phyloP scores from a whole-genome alignment of 2,888 invertebrate species.

The Nycteola revayana region DNA sequence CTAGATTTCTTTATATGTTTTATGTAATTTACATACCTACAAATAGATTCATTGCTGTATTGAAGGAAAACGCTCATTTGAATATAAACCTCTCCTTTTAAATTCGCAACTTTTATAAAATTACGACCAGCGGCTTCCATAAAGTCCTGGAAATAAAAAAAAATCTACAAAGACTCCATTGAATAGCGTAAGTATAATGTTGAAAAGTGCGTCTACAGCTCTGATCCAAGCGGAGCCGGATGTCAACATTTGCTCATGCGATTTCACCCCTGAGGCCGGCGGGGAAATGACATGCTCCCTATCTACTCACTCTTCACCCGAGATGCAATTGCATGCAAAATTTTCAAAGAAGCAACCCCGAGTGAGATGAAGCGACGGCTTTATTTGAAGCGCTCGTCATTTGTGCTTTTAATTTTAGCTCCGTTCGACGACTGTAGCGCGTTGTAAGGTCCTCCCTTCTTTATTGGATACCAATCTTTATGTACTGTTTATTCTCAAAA shows the following conservation, averaged over 20 bases:
- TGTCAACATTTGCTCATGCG: constrained; percentile 72
- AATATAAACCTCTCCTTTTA: no score
- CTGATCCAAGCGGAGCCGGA: constrained; percentile 53
- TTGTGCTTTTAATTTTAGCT: constrained; percentile 23
- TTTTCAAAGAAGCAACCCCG: constrained; percentile 41
- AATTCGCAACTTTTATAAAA: no score
- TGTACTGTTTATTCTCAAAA: no score
- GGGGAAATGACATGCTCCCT: constrained; percentile 64
- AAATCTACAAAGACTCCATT: constrained; percentile 7
- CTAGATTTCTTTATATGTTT: no score
- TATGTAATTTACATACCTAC: no score
- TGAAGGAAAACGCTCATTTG: no score
- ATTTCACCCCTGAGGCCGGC: constrained; percentile 55
- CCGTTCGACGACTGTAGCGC: background rate
- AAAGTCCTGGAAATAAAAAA: constrained; percentile 13
- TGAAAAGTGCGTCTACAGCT: constrained; percentile 34
- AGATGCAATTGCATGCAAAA: constrained; percentile 56
- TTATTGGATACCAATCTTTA: background rate
- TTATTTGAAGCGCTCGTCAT: constrained; percentile 16
- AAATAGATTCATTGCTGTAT: no score
- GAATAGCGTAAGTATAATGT: constrained; percentile 21
- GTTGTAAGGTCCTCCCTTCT: background rate
- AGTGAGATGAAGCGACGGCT: constrained; percentile 19
- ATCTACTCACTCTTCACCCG: constrained; percentile 44
- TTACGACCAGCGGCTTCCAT: no score